A percentile compares a stretch with the other conserved stretches of the same genome.
These are phyloP conservation scores for Eonycteris spelaea DNA, from an alignment of 2,113 vertebrate species.

Conservation along the genomic window DNA sequence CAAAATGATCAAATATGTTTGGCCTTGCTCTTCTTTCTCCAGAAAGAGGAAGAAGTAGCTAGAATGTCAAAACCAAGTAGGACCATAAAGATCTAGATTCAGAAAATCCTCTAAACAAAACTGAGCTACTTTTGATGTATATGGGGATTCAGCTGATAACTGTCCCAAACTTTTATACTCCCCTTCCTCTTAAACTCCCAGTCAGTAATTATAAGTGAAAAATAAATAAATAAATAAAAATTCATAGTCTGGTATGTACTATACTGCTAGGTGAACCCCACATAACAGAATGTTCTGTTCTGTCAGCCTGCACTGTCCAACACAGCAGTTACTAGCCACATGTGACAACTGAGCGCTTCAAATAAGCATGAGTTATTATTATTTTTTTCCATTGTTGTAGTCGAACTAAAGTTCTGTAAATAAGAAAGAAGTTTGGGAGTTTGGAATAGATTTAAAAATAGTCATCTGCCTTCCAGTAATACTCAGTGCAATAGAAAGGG, in stretches of 20 bases:
- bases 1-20: conserved; percentile 3
- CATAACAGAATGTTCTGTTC: not conserved
- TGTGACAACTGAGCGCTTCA: not conserved
- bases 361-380: not conserved
- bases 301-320: not conserved
- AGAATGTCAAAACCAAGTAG: not conserved
- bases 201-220: not conserved
- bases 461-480: not conserved
- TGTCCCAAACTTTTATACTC: not conserved
- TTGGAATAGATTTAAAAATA: not conserved
- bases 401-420: not conserved
- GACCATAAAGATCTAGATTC: not conserved
- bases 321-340: rapidly evolving
- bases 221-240: not conserved
- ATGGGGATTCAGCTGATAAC: not conserved
- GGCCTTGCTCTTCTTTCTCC: not conserved
- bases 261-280: not conserved
- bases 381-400: not conserved
- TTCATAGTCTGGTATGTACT: not conserved
- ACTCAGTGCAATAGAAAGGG: not conserved
- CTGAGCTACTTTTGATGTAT: not conserved
- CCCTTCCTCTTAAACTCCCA: not conserved
- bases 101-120: not conserved
- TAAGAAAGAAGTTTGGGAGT: not conserved
- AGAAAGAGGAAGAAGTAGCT: not conserved